Evolutionary conservation across 2,888 invertebrate genomes (phyloP), one percentile per base, ranked within the genome.

Genomic region (Aphelenchoides bicaudatus): DNA sequence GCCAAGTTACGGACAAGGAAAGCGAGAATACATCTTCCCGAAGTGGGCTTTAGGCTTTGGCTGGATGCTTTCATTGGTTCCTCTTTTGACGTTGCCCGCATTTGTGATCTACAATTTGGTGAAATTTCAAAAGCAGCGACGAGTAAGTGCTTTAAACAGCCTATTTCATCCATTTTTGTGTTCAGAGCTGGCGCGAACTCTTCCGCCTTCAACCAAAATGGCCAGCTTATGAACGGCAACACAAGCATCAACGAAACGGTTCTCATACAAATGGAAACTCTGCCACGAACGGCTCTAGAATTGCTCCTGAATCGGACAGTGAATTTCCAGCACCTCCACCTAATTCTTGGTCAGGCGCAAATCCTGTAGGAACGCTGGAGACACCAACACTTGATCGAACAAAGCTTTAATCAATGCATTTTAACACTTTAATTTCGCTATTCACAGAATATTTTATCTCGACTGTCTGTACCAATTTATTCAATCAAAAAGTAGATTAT

Each of bases 161-260:
- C 8, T 43, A 13, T 49, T 47, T 25, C 25, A 5, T 25, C 6
- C 21, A 16, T 23, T 16, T 16, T n/a, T 3, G 6, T 38, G 48
- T 56, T 30, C 25, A 66, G 67, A 61, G 53, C 25, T 62, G 58
- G 58, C 28, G 28, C 16, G 70, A 67, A 38, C 21, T 67, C 16
- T 58, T 67, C 47, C 58, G 62, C 2, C 56, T 67, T 8, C 67
- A 67, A 38, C 66, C 70, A 25, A 70, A 67, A 51, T 67, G 67
- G 67, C 61, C 67, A 8, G 55, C 65, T n/a, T 69, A 61, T 37
- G 60, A 63, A 34, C 48, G 62, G 19, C 54, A 61, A 21, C 49
- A 28, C 21, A 27, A 58, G 19, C 13, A 51, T 21, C 38, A 37
- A 3, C 16, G 23, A 3, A 30, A 34, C 43, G 43, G 43, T 19